Conservation (phyloP, 2,113 vertebrate species). For the Myocastor coypus region DNA sequence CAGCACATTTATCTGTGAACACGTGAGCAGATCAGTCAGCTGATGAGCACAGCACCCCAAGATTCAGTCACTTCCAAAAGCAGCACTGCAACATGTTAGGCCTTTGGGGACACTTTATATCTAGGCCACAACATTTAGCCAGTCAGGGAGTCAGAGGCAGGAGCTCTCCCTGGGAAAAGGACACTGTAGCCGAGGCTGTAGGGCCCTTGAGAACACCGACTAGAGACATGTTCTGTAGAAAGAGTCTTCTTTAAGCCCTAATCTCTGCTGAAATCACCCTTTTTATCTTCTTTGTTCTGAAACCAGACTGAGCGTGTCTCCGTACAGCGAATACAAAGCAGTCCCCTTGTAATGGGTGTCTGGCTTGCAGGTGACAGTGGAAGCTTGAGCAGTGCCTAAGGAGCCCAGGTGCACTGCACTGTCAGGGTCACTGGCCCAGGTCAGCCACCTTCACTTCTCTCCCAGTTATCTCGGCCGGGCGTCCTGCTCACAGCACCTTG, state of each 20-base stretch:
- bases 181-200: background rate
- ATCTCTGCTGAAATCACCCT: background rate
- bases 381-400: background rate
- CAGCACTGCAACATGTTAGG: background rate
- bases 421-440: background rate
- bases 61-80: background rate
- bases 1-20: background rate
- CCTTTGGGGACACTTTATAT: background rate
- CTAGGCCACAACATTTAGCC: background rate
- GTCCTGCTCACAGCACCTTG: background rate
- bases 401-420: background rate
- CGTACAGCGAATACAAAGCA: background rate
- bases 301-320: background rate
- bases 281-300: background rate
- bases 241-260: background rate
- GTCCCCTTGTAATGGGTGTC: background rate
- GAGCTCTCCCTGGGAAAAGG: background rate
- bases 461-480: background rate
- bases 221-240: background rate
- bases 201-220: background rate
- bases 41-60: background rate
- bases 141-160: background rate
- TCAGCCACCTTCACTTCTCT: background rate
- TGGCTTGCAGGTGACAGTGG: background rate
- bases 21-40: background rate